Conservation (phyloP, 2,113 vertebrate species). For the Megalops atlanticus region DNA sequence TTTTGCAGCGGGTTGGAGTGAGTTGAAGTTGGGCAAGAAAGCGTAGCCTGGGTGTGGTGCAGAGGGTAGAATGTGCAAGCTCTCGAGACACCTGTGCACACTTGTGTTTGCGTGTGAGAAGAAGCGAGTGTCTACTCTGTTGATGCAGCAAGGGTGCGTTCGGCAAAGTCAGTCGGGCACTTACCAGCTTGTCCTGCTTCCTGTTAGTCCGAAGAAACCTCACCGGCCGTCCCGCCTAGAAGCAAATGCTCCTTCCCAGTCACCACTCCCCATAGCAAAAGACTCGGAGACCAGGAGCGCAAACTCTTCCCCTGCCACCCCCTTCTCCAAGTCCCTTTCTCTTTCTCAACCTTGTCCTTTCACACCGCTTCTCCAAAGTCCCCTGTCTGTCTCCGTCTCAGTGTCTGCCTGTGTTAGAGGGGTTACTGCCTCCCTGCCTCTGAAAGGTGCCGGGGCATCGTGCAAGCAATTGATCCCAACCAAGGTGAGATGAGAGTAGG, state of each 20-base stretch:
- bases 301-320: background rate
- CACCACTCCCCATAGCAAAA: background rate
- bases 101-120: background rate
- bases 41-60: background rate
- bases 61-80: background rate
- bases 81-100: background rate
- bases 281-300: background rate
- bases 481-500: conserved; percentile 1
- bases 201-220: conserved; percentile 37
- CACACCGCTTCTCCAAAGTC: background rate
- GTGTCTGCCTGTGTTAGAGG: background rate
- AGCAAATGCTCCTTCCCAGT: conserved; percentile 22
- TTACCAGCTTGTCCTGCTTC: conserved; percentile 41
- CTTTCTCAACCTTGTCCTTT: background rate
- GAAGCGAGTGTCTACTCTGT: no score
- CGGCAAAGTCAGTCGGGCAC: background rate
- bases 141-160: no score
- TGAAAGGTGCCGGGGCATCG: conserved; percentile 14
- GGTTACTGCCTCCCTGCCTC: conserved; percentile 25
- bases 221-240: conserved; percentile 28
- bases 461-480: background rate
- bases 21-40: background rate
- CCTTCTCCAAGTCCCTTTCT: background rate
- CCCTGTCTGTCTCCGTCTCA: background rate
- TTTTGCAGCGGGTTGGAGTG: background rate